phyloP scores from a whole-genome alignment of 2,113 vertebrate species.

The Oreotrochilus melanogaster region DNA sequence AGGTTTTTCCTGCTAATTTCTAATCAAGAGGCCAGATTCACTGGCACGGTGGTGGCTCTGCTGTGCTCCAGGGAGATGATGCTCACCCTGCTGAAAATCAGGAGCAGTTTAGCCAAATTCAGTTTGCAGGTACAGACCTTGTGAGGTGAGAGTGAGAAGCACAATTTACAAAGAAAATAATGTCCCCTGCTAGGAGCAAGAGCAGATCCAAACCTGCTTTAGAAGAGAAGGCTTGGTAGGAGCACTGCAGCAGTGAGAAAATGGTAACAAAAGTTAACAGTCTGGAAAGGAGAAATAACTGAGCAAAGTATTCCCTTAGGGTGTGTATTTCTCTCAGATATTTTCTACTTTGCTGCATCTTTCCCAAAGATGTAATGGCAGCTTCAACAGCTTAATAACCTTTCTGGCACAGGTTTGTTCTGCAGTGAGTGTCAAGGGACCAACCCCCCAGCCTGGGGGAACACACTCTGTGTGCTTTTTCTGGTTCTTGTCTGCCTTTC shows the following conservation, averaged over 20 bases:
- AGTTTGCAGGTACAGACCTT: slow-evolving; percentile 35
- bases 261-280: not conserved
- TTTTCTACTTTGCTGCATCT: not conserved
- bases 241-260: not conserved
- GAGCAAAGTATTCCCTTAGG: not conserved
- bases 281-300: not conserved
- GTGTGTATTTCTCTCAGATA: not conserved
- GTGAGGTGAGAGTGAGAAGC: slow-evolving; percentile 31
- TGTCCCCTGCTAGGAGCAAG: not conserved
- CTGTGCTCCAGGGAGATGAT: not conserved
- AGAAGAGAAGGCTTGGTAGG: not conserved
- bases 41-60: not conserved
- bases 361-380: not conserved
- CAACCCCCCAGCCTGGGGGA: not conserved
- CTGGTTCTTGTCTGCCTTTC: not conserved
- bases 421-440: not conserved
- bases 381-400: not conserved
- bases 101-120: slow-evolving; percentile 34
- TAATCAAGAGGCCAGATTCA: slow-evolving; percentile 29
- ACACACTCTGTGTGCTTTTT: not conserved
- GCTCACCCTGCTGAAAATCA: slow-evolving; percentile 33
- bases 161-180: not conserved
- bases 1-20: slow-evolving; percentile 37
- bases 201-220: not conserved
- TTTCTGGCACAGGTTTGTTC: not conserved